Conservation (phyloP, 2,113 vertebrate genomes). For the Dromiciops gliroides region DNA sequence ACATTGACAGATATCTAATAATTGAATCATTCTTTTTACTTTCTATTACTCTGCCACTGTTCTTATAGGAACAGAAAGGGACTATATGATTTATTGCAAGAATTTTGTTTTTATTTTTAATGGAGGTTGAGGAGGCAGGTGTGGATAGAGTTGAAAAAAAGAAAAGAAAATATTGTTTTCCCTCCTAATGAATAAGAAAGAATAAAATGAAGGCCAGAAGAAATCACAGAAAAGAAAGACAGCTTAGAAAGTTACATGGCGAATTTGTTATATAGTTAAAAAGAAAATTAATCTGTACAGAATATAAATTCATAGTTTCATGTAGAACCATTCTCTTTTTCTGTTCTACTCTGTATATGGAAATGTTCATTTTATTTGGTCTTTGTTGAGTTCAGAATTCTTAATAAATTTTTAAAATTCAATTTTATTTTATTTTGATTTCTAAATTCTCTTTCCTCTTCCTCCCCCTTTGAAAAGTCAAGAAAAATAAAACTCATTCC, state of each 20-base stretch:
- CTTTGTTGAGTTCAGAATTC: background rate
- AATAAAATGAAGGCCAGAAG: background rate
- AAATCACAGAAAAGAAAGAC: background rate
- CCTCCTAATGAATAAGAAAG: background rate
- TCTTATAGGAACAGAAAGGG: background rate
- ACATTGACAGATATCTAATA: background rate
- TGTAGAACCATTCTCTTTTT: background rate
- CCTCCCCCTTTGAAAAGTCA: background rate
- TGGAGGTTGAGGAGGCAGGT: background rate
- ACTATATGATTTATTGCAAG: background rate
- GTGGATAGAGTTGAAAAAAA: background rate
- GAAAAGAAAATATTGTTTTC: background rate
- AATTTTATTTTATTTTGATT: background rate
- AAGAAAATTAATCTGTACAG: background rate
- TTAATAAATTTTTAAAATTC: background rate
- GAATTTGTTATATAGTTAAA: background rate
- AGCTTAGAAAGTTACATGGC: background rate
- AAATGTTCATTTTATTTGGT: background rate
- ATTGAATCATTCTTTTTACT: background rate
- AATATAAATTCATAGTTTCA: background rate
- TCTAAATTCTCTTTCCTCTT: background rate
- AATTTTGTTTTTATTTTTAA: background rate
- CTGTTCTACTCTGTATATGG: background rate
- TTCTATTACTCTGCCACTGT: background rate
- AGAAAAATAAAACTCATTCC: background rate